These are phyloP conservation scores for Calyptomena viridis DNA, from an alignment of 2,113 vertebrate species.

Conservation along the genomic window DNA sequence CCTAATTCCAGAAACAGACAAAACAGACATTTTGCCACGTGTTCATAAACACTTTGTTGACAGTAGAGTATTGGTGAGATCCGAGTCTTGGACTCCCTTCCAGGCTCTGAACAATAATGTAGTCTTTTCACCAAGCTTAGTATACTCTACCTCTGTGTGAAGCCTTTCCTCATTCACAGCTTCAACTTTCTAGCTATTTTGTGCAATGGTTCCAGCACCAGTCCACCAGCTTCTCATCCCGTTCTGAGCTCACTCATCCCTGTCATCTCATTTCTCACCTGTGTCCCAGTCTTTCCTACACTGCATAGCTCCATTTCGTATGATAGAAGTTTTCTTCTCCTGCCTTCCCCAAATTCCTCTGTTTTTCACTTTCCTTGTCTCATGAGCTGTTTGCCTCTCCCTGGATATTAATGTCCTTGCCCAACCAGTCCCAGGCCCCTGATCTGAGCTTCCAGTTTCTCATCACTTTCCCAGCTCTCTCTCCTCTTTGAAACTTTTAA, in stretches of 20 bases:
- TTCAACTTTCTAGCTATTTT: not conserved
- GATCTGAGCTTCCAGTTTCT: not conserved
- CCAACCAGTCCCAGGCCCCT: not conserved
- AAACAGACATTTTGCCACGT: not conserved
- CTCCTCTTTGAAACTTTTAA: not conserved
- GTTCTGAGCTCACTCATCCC: not conserved
- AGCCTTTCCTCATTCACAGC: not conserved
- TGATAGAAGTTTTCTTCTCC: not conserved
- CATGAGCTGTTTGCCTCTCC: not conserved
- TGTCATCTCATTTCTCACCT: not conserved
- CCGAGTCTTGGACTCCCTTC: not conserved
- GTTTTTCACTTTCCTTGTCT: not conserved
- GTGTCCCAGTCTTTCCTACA: rapidly evolving
- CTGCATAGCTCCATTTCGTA: not conserved
- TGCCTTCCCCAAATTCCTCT: not conserved
- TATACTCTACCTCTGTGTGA: not conserved
- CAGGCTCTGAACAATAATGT: not conserved
- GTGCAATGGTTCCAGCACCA: not conserved
- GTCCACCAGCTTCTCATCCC: not conserved
- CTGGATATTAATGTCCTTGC: not conserved
- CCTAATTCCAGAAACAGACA: not conserved
- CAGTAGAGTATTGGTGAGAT: not conserved
- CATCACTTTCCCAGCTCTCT: not conserved
- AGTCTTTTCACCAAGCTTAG: not conserved
- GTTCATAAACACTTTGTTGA: not conserved